phyloP scores from a whole-genome alignment of 2,113 vertebrate genomes.

The Archocentrus centrarchus region DNA sequence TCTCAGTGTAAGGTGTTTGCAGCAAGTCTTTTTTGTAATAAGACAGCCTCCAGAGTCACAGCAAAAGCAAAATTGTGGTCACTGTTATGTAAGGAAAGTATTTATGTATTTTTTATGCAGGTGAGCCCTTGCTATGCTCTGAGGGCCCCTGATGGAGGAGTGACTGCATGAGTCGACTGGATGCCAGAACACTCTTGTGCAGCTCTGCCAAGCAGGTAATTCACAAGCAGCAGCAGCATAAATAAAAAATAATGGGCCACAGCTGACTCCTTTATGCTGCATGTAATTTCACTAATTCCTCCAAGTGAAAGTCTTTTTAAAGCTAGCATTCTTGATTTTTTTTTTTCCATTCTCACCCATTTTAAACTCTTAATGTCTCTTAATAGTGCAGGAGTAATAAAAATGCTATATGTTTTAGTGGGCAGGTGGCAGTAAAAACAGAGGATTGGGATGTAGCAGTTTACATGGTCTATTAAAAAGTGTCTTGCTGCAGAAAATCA shows the following conservation, averaged over 20 bases:
- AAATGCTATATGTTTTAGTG: slow-evolving; percentile 42
- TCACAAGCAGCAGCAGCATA: slow-evolving; percentile 79
- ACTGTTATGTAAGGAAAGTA: slow-evolving; percentile 71
- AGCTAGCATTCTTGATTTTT: slow-evolving; percentile 40
- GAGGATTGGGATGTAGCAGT: slow-evolving; percentile 33
- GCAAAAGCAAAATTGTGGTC: slow-evolving; percentile 65
- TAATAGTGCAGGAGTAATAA: slow-evolving; percentile 46
- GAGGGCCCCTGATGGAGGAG: slow-evolving; percentile 74
- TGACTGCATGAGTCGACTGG: slow-evolving; percentile 69
- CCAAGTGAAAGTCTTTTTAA: slow-evolving; percentile 65
- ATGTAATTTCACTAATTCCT: slow-evolving; percentile 73
- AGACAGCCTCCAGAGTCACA: slow-evolving; percentile 41
- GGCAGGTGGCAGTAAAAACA: slow-evolving; percentile 56
- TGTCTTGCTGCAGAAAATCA: slow-evolving; percentile 26
- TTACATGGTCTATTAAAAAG: slow-evolving; percentile 52
- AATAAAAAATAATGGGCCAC: slow-evolving; percentile 81
- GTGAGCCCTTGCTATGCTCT: slow-evolving; percentile 72
- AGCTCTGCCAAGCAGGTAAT: slow-evolving; percentile 82
- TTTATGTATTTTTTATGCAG: slow-evolving; percentile 82
- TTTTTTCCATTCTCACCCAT: slow-evolving; percentile 33
- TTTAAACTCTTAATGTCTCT: slow-evolving; percentile 34
- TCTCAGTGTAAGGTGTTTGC: not conserved
- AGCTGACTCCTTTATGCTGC: slow-evolving; percentile 78
- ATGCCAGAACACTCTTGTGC: slow-evolving; percentile 76
- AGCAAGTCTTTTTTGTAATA: slow-evolving; percentile 30